Evolutionary conservation across 2,888 invertebrate species (phyloP).

Genomic region (Heterodera filipjevi): DNA sequence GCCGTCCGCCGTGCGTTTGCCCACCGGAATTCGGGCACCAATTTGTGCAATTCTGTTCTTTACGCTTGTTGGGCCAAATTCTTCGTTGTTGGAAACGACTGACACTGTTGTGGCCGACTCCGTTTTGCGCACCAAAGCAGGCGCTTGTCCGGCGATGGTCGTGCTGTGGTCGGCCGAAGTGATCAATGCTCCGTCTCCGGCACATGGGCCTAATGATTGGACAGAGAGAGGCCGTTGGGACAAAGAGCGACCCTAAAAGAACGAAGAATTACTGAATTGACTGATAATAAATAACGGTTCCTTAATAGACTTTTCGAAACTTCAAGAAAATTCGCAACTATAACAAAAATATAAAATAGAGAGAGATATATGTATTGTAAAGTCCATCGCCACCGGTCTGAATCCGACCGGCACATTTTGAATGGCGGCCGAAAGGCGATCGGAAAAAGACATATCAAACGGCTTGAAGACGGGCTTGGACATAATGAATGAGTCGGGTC

Average conservation of each 20-base stretch:
- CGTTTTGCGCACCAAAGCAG: neutral
- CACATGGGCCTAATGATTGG: neutral
- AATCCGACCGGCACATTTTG: slow-evolving; percentile 27
- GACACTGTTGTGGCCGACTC: slow-evolving; percentile 15
- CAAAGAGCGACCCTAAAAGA: neutral
- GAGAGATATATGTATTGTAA: no score
- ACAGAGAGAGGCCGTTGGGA: slow-evolving; percentile 22
- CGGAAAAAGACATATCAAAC: slow-evolving; percentile 23
- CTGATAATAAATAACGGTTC: neutral
- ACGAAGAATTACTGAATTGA: neutral
- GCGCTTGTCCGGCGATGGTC: neutral
- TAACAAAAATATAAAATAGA: neutral
- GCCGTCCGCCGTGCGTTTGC: slow-evolving; percentile 8
- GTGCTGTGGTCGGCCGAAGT: neutral
- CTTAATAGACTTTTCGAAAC: no score
- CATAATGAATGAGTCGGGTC: neutral
- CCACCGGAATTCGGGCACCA: slow-evolving; percentile 34
- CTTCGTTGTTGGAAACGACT: slow-evolving; percentile 35
- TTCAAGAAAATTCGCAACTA: no score
- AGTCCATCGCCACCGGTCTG: slow-evolving; percentile 8
- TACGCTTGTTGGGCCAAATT: slow-evolving; percentile 30
- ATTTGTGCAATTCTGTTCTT: slow-evolving; percentile 37
- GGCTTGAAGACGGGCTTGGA: slow-evolving; percentile 30
- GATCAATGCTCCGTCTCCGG: neutral
- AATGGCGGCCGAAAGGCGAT: slow-evolving; percentile 24